Evolutionary conservation across 2,888 invertebrate genomes (phyloP), one percentile per base, ranked within the genome.

Genomic region (Leptura quadrifasciata): DNA sequence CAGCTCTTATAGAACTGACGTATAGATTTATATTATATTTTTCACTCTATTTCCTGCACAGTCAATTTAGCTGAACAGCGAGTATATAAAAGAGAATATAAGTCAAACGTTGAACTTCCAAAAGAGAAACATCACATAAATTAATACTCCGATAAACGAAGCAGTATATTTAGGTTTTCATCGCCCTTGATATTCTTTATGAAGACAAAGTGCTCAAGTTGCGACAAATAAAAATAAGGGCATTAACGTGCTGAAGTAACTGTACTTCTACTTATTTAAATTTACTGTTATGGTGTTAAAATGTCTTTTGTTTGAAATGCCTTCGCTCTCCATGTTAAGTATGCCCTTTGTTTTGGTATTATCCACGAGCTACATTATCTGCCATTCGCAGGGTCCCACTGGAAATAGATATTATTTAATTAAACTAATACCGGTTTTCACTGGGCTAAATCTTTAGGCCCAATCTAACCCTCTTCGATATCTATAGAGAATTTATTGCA

Each of bases 251-350:
- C 47, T 61, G 47, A 27, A 35, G 68, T 52, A 68, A 55, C 68
- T 55, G 47, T 47, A 58, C 58, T 55, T 61, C 52, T 55, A 76
- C 76, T 77, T 79, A 80, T 80, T 80, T 79, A 79, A 80, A 80
- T 80, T 80, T 80, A 80, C 75, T 79, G 80, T 79, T 77, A 74
- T 77, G 76, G 47, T 76, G 80, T 78, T 76, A 78, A 72, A 74
- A 76, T 75, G 78, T 78, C 80, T 75, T 80, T 78, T 79, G 77
- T 79, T 75, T 54, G 60, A 71, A 76, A 65, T 76, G 72, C 72
- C 73, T 68, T 15, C 72, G 55, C 72, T 69, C 75, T 73, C 74
- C 69, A 55, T 70, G 70, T 71, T 76, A 77, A 76, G 74, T 74
- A 76, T 73, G 67, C 72, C 71, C 54, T 76, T 76, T 72, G 68